These are phyloP conservation scores for Fringilla coelebs DNA, from an alignment of 2,797 vertebrate species.

Conservation along the genomic window DNA sequence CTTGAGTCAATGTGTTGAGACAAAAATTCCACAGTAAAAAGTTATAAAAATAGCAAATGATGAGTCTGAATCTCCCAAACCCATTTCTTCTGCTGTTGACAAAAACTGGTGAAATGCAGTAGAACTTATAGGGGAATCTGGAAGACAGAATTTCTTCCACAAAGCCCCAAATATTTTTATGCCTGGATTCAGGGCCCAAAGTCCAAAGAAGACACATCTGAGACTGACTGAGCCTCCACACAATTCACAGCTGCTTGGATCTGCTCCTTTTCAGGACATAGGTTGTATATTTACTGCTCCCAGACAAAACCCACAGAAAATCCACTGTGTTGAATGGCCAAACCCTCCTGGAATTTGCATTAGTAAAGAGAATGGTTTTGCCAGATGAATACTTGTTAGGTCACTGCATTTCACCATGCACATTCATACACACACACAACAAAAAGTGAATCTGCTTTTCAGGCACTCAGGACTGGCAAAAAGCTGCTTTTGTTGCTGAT, in stretches of 20 bases:
- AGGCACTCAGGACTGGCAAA: background rate
- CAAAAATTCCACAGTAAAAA: background rate
- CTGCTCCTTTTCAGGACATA: background rate
- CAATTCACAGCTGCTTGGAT: background rate
- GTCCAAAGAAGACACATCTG: background rate
- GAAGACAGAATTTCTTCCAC: background rate
- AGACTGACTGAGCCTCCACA: background rate
- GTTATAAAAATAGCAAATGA: background rate
- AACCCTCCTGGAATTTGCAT: background rate
- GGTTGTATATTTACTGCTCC: background rate
- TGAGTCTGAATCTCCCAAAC: background rate
- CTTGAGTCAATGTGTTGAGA: background rate
- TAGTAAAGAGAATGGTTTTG: background rate
- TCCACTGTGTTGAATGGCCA: background rate
- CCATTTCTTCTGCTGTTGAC: background rate
- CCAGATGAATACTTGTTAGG: background rate
- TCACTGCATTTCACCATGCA: background rate
- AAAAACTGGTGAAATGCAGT: background rate
- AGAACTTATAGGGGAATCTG: background rate
- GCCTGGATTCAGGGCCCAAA: background rate
- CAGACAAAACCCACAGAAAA: background rate
- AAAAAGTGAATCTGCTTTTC: background rate
- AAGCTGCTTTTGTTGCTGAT: background rate
- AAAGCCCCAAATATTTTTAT: background rate
- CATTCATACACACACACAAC: background rate